These are phyloP conservation scores for Nansenia antarctica DNA, from an alignment of 2,113 vertebrate species.

Conservation along the genomic window DNA sequence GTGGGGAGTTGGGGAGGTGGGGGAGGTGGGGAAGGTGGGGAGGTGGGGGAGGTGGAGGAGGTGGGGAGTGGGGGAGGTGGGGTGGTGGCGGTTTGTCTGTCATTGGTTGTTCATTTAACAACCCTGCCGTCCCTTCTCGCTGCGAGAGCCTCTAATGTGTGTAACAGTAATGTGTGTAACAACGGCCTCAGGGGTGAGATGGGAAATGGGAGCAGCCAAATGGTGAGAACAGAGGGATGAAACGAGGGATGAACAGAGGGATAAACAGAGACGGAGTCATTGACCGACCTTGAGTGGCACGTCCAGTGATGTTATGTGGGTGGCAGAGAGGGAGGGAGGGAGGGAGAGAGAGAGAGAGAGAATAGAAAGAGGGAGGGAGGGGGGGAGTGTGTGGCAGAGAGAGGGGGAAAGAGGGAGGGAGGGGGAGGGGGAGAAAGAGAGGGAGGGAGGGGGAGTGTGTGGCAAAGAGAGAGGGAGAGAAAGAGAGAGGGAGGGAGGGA, in stretches of 20 bases:
- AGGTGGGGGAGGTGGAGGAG: too few relatives aligned
- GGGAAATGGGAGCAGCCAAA: constrained; percentile 71
- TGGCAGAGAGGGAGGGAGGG: constrained; percentile 58
- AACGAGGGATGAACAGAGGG: constrained; percentile 37
- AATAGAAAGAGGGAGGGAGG: too few relatives aligned
- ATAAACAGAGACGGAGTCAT: constrained; percentile 65
- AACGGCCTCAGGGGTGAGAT: constrained; percentile 60
- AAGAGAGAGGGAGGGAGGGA: too few relatives aligned
- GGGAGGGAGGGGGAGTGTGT: background rate
- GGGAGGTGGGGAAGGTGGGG: too few relatives aligned
- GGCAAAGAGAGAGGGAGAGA: too few relatives aligned
- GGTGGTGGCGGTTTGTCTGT: constrained; percentile 70
- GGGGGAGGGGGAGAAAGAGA: constrained; percentile 20
- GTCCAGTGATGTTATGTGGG: constrained; percentile 75
- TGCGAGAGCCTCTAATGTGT: constrained; percentile 71
- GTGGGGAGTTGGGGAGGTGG: too few relatives aligned
- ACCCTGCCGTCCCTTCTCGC: constrained; percentile 52
- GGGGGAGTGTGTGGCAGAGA: constrained; percentile 1
- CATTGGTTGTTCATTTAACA: constrained; percentile 68
- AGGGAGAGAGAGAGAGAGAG: constrained; percentile 13
- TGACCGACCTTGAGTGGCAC: constrained; percentile 75
- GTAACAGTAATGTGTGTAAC: constrained; percentile 65
- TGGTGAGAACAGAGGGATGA: constrained; percentile 58
- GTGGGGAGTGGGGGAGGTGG: too few relatives aligned
- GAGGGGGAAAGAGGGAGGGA: constrained; percentile 28